phyloP scores from a whole-genome alignment of 2,797 vertebrate genomes.

The Enteromius afrohamiltoni region DNA sequence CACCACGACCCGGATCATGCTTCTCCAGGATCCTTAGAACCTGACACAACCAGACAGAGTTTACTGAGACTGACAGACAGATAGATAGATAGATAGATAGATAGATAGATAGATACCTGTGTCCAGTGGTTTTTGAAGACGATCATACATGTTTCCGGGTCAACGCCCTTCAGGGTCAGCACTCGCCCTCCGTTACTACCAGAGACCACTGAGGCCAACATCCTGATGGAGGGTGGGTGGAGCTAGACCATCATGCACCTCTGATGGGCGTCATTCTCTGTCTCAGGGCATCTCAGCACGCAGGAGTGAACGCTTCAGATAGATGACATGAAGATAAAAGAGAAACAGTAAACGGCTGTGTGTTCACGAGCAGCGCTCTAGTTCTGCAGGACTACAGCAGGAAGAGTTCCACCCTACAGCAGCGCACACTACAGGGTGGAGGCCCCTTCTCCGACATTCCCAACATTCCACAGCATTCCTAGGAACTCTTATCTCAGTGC shows the following conservation, averaged over 20 bases:
- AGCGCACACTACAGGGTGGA: conserved; percentile 43
- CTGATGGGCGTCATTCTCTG: neutral
- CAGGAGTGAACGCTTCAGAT: neutral
- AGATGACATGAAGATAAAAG: neutral
- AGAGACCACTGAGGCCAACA: conserved; percentile 86
- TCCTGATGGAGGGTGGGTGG: conserved; percentile 58
- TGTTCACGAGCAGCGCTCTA: neutral
- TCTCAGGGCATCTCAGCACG: neutral
- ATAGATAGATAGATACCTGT: conserved; percentile 75
- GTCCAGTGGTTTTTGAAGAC: conserved; percentile 97
- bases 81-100: neutral
- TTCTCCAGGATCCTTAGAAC: conserved; percentile 94
- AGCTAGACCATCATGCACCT: conserved; percentile 61
- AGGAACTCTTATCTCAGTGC: conserved; percentile 37
- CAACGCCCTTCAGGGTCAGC: conserved; percentile 86
- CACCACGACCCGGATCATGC: conserved; percentile 85
- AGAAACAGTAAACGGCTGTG: neutral
- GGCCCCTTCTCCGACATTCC: conserved; percentile 52
- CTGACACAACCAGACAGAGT: conserved; percentile 66
- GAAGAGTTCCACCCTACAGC: conserved; percentile 23
- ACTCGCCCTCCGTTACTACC: conserved; percentile 79
- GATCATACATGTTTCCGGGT: conserved; percentile 97
- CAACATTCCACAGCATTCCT: conserved; percentile 54
- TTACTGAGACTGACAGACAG: neutral
- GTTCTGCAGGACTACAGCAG: neutral